Conservation (phyloP, 1,140 invertebrate genomes). For the Drosophila pruinosa region DNA sequence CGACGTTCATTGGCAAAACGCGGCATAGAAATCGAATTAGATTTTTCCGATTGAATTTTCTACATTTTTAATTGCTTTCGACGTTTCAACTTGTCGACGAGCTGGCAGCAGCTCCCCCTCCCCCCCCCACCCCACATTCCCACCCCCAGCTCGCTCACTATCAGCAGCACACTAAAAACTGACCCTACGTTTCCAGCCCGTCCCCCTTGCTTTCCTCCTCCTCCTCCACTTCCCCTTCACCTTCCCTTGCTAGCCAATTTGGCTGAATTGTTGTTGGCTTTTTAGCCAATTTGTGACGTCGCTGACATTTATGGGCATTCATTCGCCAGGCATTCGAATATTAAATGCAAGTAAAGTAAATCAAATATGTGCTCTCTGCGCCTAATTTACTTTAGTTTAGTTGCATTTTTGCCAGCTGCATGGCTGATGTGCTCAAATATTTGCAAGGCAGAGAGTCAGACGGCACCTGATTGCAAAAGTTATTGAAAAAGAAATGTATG, state of each 20-base stretch:
- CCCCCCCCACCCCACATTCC: neutral
- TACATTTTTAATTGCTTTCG: conserved; percentile 82
- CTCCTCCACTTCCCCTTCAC: neutral
- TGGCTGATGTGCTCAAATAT: conserved; percentile 16
- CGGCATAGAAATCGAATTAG: conserved; percentile 80
- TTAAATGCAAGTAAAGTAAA: conserved; percentile 73
- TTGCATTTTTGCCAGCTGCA: conserved; percentile 59
- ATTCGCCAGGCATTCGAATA: conserved; percentile 48
- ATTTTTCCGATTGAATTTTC: conserved; percentile 81
- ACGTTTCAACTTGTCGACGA: conserved; percentile 76
- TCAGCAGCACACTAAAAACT: neutral
- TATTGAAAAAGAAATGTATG: neutral
- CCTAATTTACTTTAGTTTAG: conserved; percentile 70
- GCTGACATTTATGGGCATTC: conserved; percentile 70
- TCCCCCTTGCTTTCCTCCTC: neutral
- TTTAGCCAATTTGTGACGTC: conserved; percentile 66
- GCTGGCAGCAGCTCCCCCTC: neutral
- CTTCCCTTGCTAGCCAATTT: neutral
- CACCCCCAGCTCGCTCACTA: neutral
- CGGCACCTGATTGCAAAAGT: neutral
- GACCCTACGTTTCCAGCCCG: neutral
- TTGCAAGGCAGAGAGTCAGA: neutral
- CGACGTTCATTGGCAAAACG: conserved; percentile 71
- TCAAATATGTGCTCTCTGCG: conserved; percentile 62
- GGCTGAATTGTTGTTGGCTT: conserved; percentile 54